Percentiles rank a stretch among this genome's conserved stretches.
Conservation (phyloP, 2,888 invertebrate species). For the Microplitis deprimator region DNA sequence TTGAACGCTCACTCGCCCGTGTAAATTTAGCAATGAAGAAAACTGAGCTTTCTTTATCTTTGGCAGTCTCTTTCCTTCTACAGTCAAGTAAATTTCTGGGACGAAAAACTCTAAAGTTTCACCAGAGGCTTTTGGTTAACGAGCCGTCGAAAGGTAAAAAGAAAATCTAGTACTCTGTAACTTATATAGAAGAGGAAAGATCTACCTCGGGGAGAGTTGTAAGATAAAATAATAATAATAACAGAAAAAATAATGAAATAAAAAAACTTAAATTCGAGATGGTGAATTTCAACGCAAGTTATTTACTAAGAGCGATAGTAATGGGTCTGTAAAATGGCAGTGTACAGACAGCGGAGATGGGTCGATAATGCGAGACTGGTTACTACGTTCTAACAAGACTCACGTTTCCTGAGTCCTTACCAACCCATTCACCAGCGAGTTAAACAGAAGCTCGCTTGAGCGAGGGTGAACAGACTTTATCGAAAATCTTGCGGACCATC, state of each 20-base stretch:
- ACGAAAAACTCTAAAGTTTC: conserved; percentile 18
- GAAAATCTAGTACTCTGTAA: background rate
- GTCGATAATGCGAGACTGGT: conserved; percentile 12
- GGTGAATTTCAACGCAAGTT: conserved; percentile 26
- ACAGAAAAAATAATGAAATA: too few relatives aligned
- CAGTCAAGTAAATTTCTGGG: conserved; percentile 25
- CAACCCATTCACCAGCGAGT: conserved; percentile 12
- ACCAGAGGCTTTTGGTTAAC: conserved; percentile 30
- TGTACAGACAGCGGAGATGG: conserved; percentile 5
- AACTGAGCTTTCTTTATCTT: conserved; percentile 21
- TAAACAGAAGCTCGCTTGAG: conserved; percentile 31
- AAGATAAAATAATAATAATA: conserved; percentile 14
- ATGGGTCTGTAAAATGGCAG: conserved; percentile 31
- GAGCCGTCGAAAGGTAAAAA: conserved; percentile 33
- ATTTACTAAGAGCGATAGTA: conserved; percentile 36
- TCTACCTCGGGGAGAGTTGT: background rate
- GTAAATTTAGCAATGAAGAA: conserved; percentile 38
- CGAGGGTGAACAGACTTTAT: conserved; percentile 56
- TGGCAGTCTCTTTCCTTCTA: background rate
- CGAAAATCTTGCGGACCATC: conserved; percentile 54
- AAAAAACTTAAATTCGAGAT: background rate
- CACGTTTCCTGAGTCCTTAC: conserved; percentile 52
- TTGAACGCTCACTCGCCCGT: conserved; percentile 21
- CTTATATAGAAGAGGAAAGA: background rate
- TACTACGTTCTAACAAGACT: conserved; percentile 55